A percentile compares a stretch with the other conserved stretches of the same genome.
Conservation (phyloP, 2,113 vertebrate species). For the Epinephelus lanceolatus region DNA sequence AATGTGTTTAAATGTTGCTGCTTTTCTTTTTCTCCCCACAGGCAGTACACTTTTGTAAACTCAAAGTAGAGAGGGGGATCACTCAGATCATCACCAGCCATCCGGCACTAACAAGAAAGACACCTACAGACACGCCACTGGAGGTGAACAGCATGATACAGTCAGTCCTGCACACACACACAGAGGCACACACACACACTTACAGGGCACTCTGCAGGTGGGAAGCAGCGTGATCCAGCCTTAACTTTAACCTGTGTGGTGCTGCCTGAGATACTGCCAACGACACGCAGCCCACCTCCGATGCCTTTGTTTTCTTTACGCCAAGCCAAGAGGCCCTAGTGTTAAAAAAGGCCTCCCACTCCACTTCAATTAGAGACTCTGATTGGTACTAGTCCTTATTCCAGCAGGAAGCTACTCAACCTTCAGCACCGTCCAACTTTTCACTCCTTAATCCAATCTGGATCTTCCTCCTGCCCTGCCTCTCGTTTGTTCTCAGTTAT, state of each 20-base stretch:
- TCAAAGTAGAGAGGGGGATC: slow-evolving; percentile 53
- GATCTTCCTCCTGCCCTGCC: slow-evolving; percentile 41
- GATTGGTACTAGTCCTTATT: slow-evolving; percentile 63
- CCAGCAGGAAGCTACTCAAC: slow-evolving; percentile 66
- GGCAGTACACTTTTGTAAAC: slow-evolving; percentile 42
- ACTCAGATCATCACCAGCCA: slow-evolving; percentile 73
- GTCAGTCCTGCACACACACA: slow-evolving; percentile 57
- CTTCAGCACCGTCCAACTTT: slow-evolving; percentile 64
- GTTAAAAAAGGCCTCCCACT: slow-evolving; percentile 54
- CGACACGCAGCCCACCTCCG: slow-evolving; percentile 48
- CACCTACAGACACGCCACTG: slow-evolving; percentile 70
- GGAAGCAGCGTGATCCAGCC: slow-evolving; percentile 49
- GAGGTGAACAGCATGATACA: slow-evolving; percentile 77
- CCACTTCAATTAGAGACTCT: slow-evolving; percentile 70
- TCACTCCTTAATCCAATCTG: slow-evolving; percentile 59
- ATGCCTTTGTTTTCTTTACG: slow-evolving; percentile 55
- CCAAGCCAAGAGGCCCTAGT: slow-evolving; percentile 18
- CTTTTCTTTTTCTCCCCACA: slow-evolving; percentile 20
- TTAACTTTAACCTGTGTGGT: slow-evolving; percentile 52
- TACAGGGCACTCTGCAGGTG: slow-evolving; percentile 58
- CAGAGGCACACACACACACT: slow-evolving; percentile 9
- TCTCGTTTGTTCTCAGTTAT: slow-evolving; percentile 47
- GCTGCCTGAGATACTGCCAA: slow-evolving; percentile 43
- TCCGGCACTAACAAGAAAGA: slow-evolving; percentile 73
- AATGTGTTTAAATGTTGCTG: background rate